A percentile compares a stretch with the other conserved stretches of the same genome.
phyloP scores from a whole-genome alignment of 2,888 invertebrate genomes.

The Yponomeuta malinellus region DNA sequence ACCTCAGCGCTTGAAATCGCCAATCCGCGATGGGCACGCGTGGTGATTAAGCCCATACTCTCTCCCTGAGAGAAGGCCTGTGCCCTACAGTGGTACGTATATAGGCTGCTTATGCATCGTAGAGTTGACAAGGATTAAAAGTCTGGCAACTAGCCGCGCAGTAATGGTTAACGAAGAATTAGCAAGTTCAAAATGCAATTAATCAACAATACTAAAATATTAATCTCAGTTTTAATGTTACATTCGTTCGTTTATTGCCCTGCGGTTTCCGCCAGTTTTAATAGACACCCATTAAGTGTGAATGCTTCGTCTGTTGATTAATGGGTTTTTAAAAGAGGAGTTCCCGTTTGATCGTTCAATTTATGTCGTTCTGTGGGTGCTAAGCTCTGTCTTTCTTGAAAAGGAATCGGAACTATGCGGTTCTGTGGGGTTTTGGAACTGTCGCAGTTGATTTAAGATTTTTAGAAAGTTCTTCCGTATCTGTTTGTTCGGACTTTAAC shows the following conservation, averaged over 20 bases:
- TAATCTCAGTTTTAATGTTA: neutral
- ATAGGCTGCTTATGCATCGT: too few species aligned
- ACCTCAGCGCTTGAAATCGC: too few species aligned
- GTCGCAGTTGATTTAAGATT: slow-evolving; percentile 5
- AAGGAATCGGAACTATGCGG: slow-evolving; percentile 18
- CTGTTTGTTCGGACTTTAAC: neutral
- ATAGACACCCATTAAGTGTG: slow-evolving; percentile 45
- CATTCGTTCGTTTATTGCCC: neutral
- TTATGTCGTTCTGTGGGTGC: slow-evolving; percentile 56
- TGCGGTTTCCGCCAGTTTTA: slow-evolving; percentile 46
- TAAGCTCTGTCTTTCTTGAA: slow-evolving; percentile 41
- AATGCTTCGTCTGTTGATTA: slow-evolving; percentile 52
- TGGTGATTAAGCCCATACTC: too few species aligned
- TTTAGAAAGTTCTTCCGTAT: slow-evolving; percentile 3
- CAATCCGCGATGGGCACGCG: too few species aligned
- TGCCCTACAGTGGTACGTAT: too few species aligned
- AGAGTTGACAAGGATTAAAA: neutral
- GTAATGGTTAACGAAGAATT: neutral
- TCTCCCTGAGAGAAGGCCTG: too few species aligned
- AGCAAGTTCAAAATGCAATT: neutral
- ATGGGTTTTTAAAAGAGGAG: slow-evolving; percentile 43
- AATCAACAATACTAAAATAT: neutral
- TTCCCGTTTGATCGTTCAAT: slow-evolving; percentile 62
- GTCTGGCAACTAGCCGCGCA: neutral
- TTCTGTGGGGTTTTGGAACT: neutral